Evolutionary conservation across 1,140 invertebrate species (phyloP).

Genomic region (Eueides isabella): DNA sequence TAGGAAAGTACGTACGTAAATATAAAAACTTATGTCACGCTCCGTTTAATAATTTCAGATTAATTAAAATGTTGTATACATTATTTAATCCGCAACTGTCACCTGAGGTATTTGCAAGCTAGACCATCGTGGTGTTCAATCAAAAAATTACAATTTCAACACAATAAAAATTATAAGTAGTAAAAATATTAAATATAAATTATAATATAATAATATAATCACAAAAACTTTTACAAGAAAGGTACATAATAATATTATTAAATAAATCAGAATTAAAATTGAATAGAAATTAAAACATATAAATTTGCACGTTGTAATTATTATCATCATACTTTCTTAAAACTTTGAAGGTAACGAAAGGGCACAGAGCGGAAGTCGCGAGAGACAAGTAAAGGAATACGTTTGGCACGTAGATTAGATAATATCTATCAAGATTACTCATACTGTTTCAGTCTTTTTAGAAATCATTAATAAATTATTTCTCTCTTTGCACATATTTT

Average conservation of each 20-base stretch:
- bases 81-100: too few relatives aligned
- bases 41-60: too few relatives aligned
- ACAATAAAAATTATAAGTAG: neutral
- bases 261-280: neutral
- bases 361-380: slow-evolving; percentile 57
- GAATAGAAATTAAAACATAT: neutral
- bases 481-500: too few relatives aligned
- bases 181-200: neutral
- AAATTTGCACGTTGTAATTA: neutral
- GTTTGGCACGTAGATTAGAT: slow-evolving; percentile 47
- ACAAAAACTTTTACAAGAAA: too few relatives aligned
- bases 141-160: neutral
- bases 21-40: too few relatives aligned
- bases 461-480: too few relatives aligned
- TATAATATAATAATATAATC: neutral
- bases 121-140: too few relatives aligned
- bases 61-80: too few relatives aligned
- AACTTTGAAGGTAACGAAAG: slow-evolving; percentile 11
- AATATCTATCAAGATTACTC: slow-evolving; percentile 47
- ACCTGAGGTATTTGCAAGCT: too few relatives aligned
- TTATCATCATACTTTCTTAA: slow-evolving; percentile 1
- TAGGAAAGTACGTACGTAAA: too few relatives aligned
- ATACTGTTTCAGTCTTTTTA: slow-evolving; percentile 14
- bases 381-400: slow-evolving; percentile 67
- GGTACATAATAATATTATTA: neutral